Conservation (phyloP, 1,140 invertebrate species). For the Brachionus rubens region DNA sequence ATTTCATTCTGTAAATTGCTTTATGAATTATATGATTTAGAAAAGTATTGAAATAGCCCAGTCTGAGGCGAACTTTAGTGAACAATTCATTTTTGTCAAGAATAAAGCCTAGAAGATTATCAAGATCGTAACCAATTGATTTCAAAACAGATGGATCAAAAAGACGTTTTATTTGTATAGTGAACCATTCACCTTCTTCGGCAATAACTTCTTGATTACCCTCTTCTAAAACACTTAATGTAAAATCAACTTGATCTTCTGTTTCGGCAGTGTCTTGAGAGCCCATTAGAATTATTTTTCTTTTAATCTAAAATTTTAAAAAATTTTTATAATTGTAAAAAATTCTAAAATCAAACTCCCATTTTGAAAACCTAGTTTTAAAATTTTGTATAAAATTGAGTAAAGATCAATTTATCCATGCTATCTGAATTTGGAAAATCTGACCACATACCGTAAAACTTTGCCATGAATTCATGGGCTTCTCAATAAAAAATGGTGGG, state of each 20-base stretch:
- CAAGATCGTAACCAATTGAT: neutral
- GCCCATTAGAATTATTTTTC: neutral
- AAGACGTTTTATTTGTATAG: neutral
- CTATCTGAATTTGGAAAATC: too few relatives aligned
- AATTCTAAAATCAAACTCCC: too few relatives aligned
- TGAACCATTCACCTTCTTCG: conserved; percentile 33
- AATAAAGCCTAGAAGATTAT: conserved; percentile 24
- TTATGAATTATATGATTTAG: conserved; percentile 15
- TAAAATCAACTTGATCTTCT: conserved; percentile 18
- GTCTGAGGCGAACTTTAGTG: neutral
- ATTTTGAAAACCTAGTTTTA: too few relatives aligned
- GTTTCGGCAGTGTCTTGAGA: neutral
- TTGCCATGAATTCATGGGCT: too few relatives aligned
- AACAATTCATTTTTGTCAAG: neutral
- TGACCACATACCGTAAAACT: too few relatives aligned
- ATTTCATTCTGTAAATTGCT: conserved; percentile 23
- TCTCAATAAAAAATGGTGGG: too few relatives aligned
- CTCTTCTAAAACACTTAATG: neutral
- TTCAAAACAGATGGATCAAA: conserved; percentile 1
- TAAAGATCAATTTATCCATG: too few relatives aligned
- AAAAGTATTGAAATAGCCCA: conserved; percentile 14
- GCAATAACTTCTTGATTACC: neutral
- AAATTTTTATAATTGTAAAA: too few relatives aligned
- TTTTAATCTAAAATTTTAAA: neutral
- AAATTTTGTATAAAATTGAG: too few relatives aligned